These are phyloP conservation scores for Alectura lathami DNA, from an alignment of 2,113 vertebrate species.

Conservation along the genomic window DNA sequence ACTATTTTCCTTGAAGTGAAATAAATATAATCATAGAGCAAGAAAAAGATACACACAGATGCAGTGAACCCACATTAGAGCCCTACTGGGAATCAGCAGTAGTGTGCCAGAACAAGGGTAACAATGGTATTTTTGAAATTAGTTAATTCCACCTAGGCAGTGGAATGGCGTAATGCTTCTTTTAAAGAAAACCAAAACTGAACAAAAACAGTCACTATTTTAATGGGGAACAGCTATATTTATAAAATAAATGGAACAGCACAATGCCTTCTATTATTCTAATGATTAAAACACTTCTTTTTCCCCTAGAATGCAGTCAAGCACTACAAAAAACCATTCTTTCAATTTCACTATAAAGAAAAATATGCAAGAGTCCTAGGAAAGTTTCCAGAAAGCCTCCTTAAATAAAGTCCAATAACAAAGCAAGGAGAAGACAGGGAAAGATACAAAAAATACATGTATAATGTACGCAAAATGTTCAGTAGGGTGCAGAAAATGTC, in stretches of 20 bases:
- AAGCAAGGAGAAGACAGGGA: neutral
- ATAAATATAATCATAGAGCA: neutral
- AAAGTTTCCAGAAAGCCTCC: neutral
- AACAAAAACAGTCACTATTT: conserved; percentile 27
- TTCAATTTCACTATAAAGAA: neutral
- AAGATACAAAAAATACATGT: neutral
- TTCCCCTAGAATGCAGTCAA: neutral
- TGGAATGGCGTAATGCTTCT: neutral
- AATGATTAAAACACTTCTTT: neutral
- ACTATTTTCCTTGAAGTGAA: neutral
- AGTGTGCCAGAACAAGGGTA: neutral
- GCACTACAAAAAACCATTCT: neutral
- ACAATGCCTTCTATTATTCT: conserved; percentile 14
- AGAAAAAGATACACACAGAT: neutral
- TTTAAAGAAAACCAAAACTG: neutral
- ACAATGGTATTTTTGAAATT: neutral
- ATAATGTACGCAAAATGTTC: neutral
- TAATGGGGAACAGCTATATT: neutral
- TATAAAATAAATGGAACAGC: conserved; percentile 19
- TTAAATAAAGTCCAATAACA: neutral
- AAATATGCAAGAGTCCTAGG: neutral
- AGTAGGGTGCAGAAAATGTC: neutral
- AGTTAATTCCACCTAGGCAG: neutral
- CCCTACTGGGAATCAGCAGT: neutral
- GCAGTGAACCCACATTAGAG: neutral